Conservation (phyloP, 2,888 invertebrate genomes). For the Xestia c-nigrum region DNA sequence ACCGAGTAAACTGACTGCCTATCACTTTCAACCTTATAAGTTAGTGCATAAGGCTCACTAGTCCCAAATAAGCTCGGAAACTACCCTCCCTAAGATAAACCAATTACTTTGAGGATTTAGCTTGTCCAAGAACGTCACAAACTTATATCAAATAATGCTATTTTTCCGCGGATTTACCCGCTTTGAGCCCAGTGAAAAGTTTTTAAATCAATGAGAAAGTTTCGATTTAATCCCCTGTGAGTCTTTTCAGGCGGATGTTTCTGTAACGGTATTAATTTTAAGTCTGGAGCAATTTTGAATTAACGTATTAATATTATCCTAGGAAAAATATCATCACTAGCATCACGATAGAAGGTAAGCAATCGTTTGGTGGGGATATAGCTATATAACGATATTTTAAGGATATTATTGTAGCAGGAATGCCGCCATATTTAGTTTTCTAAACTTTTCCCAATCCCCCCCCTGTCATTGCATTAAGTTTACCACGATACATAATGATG, state of each 20-base stretch:
- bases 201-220: slow-evolving; percentile 54
- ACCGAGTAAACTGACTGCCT: no score
- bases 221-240: slow-evolving; percentile 29
- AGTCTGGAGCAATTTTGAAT: neutral
- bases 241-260: slow-evolving; percentile 22
- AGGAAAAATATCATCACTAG: no score
- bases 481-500: neutral
- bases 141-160: slow-evolving; percentile 36
- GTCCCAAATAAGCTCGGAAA: slow-evolving; percentile 13
- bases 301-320: neutral
- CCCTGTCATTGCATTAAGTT: neutral
- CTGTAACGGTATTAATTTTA: slow-evolving; percentile 25
- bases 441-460: neutral
- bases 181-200: slow-evolving; percentile 30
- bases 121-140: slow-evolving; percentile 19
- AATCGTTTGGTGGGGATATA: neutral
- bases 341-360: neutral
- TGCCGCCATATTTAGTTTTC: neutral
- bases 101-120: slow-evolving; percentile 57
- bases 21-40: no score
- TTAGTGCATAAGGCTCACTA: neutral
- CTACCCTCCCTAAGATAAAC: slow-evolving; percentile 42
- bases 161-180: slow-evolving; percentile 29
- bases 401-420: neutral
- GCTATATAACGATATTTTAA: neutral